Conservation (phyloP, 2,113 vertebrate genomes). For the Regulus satrapa region DNA sequence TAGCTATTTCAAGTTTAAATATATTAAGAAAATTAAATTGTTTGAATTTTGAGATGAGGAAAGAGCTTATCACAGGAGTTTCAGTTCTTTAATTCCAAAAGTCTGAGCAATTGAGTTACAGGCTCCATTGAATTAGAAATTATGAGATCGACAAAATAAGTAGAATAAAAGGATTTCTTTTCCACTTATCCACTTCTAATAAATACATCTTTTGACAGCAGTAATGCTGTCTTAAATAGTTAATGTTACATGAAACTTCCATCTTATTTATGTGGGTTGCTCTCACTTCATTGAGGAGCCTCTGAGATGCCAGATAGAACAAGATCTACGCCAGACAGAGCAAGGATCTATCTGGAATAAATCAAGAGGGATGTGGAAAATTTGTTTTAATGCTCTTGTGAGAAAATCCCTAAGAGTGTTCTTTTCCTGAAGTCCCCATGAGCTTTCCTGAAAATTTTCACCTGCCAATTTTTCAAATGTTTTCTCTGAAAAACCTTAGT, state of each 20-base stretch:
- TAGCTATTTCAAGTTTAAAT: not conserved
- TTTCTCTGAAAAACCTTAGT: not conserved
- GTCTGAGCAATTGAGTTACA: not conserved
- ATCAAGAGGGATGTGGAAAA: not conserved
- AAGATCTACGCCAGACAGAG: not conserved
- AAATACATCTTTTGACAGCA: slow-evolving; percentile 23
- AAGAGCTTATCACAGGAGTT: not conserved
- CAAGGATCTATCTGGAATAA: not conserved
- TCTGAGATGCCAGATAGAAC: not conserved
- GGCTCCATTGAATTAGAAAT: slow-evolving; percentile 8
- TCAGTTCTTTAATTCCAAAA: slow-evolving; percentile 11
- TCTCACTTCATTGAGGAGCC: not conserved
- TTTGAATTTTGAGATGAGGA: not conserved
- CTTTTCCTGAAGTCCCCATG: not conserved
- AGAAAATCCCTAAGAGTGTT: not conserved
- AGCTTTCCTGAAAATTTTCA: not conserved
- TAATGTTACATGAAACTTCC: slow-evolving; percentile 4
- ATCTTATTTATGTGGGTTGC: not conserved
- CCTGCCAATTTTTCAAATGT: not conserved
- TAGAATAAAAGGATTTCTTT: not conserved
- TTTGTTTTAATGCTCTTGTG: not conserved
- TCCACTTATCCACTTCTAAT: not conserved
- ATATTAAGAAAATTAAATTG: slow-evolving; percentile 14
- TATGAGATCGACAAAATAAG: not conserved
- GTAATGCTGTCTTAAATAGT: not conserved